These are phyloP conservation scores for Coccyzus lansbergi DNA, from an alignment of 2,797 vertebrate species.

Conservation along the genomic window DNA sequence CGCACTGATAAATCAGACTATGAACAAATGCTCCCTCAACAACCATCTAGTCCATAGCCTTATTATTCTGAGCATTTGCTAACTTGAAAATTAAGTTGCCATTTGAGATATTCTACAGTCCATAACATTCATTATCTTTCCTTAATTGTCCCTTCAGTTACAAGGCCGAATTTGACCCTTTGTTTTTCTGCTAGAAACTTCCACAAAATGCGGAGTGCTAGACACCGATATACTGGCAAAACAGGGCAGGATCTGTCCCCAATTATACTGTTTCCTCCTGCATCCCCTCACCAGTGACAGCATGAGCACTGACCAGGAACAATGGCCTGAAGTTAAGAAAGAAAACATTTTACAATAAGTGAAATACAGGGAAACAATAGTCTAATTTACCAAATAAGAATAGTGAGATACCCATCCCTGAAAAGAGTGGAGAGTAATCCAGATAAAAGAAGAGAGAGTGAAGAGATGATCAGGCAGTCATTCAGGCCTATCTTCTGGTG, in stretches of 20 bases:
- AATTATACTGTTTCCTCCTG: background rate
- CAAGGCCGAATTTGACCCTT: background rate
- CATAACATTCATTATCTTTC: background rate
- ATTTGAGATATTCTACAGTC: background rate
- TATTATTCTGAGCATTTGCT: background rate
- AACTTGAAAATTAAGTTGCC: slow-evolving; percentile 25
- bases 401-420: background rate
- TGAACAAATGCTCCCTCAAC: background rate
- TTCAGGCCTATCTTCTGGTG: slow-evolving; percentile 26
- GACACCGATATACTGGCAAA: background rate
- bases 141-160: background rate
- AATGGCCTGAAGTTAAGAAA: background rate
- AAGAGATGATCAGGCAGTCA: slow-evolving; percentile 22
- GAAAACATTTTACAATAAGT: background rate
- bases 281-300: background rate
- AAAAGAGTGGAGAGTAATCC: background rate
- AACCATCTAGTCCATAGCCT: background rate
- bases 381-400: slow-evolving; percentile 6
- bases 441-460: slow-evolving; percentile 59
- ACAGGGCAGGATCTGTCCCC: background rate
- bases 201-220: background rate
- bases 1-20: background rate
- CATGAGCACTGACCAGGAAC: background rate
- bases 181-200: background rate
- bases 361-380: background rate